Evolutionary conservation across 2,888 invertebrate species (phyloP).

Genomic region (Apamea anceps): DNA sequence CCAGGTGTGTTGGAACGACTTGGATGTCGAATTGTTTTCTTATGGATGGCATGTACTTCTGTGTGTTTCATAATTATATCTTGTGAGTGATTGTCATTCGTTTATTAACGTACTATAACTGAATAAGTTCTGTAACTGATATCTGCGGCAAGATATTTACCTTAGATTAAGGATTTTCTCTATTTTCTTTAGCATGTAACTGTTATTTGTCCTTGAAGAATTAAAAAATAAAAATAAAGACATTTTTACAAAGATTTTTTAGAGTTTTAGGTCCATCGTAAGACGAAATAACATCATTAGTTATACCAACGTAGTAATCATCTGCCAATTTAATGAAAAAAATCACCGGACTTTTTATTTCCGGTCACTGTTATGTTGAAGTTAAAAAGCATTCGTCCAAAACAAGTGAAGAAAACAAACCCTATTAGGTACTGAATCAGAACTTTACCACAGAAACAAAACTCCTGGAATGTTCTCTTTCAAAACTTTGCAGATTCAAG

Average conservation of each 20-base stretch:
- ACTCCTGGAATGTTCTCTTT: not conserved
- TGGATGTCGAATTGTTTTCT: slow-evolving; percentile 14
- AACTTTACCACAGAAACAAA: not conserved
- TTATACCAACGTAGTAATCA: not conserved
- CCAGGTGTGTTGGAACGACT: not conserved
- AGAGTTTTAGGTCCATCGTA: not conserved
- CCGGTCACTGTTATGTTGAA: not conserved
- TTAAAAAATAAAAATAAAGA: too few species aligned
- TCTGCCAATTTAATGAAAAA: not conserved
- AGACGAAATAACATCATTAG: too few species aligned
- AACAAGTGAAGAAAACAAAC: not conserved
- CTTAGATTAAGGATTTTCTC: too few species aligned
- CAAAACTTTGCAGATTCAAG: not conserved
- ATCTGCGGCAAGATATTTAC: not conserved
- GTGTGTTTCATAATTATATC: not conserved
- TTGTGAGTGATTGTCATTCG: not conserved
- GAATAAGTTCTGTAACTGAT: not conserved
- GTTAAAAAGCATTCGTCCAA: not conserved
- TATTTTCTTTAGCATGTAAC: too few species aligned
- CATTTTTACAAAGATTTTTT: too few species aligned
- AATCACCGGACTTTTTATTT: not conserved
- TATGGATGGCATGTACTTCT: not conserved
- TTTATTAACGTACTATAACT: not conserved
- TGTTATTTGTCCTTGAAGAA: too few species aligned
- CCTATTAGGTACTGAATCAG: not conserved